Conservation (phyloP, 1,140 invertebrate species). For the Papilio dardanus region DNA sequence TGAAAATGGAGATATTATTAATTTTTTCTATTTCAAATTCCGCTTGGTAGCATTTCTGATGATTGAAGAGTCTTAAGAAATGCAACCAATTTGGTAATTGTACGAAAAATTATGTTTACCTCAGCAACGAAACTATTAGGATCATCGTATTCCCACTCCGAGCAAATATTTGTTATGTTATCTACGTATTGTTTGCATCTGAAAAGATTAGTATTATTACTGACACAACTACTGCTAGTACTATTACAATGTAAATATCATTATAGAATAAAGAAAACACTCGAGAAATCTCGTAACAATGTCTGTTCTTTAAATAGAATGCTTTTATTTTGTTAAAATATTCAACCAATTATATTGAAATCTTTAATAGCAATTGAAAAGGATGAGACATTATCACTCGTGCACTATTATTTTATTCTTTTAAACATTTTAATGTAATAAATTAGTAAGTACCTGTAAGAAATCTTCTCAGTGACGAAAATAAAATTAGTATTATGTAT, state of each 20-base stretch:
- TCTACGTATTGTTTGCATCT: conserved; percentile 45
- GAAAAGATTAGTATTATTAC: conserved; percentile 36
- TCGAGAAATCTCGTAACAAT: not conserved
- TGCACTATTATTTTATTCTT: too few relatives aligned
- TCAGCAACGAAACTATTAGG: conserved; percentile 60
- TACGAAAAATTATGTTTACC: conserved; percentile 43
- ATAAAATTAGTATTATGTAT: conserved; percentile 60
- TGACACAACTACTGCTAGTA: not conserved
- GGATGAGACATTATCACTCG: too few relatives aligned
- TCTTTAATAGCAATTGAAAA: too few relatives aligned
- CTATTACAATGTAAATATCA: not conserved
- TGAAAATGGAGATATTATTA: conserved; percentile 34
- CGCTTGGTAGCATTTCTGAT: too few relatives aligned
- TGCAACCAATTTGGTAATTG: not conserved
- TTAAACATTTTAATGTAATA: not conserved
- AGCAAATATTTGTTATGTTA: conserved; percentile 42
- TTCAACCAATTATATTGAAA: too few relatives aligned
- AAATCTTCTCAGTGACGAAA: conserved; percentile 52
- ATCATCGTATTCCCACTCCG: conserved; percentile 57
- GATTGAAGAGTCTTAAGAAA: too few relatives aligned
- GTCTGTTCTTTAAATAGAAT: too few relatives aligned
- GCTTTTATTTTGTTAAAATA: too few relatives aligned
- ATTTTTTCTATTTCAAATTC: not conserved
- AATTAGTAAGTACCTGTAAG: conserved; percentile 1
- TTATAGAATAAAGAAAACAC: not conserved